Base-by-base conservation (phyloP, 1,140 invertebrate species). In the Lasioglossum albipes region DNA sequence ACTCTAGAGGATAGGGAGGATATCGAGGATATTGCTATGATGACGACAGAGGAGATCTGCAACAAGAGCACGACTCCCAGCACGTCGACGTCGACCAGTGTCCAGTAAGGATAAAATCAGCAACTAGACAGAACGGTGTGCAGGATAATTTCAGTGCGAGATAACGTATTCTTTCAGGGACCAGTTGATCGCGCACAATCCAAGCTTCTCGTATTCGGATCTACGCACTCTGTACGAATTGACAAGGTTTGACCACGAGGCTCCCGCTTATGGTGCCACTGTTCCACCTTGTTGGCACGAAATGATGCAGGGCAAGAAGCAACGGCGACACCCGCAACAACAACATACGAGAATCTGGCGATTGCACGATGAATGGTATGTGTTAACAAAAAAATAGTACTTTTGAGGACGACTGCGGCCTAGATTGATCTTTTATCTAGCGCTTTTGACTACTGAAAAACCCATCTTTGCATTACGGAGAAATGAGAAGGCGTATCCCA, bases 261-360 rank as follows among this genome's bases (percentile, higher is more conserved):
- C 95, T 91, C 83, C 95, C 3, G 91, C 95, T 5, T 98, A 97
- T 89, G 96, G 96, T 69, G 97, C 97, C 9, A 97, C 97, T n/a
- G 97, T 98, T 0, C 97, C 97, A 3, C 96, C 97, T 42, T 98
- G 97, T 92, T 98, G 97, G 98, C 96, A 95, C 82, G 97, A 98
- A 94, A 95, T 98, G 88, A 97, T 97, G 87, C 97, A 98, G 80
- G 97, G 97, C 27, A 97, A 98, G 89, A 95, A 97, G 78, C 97
- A 98, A 82, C 94, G 97, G 18, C 95, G 96, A 22, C 96, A 97
- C 92, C 96, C 96, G 0, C 96, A 97, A 84, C 96, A 96, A 78
- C 96, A 97, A 86, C 95, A 96, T 72, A 97, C 96, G 9, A 94
- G 97, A 76, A 97, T 97, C 0, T 98, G 97, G 97, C 94, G 97